Evolutionary conservation across 1,140 invertebrate genomes (phyloP).

Genomic region (Caenorhabditis brenneri): DNA sequence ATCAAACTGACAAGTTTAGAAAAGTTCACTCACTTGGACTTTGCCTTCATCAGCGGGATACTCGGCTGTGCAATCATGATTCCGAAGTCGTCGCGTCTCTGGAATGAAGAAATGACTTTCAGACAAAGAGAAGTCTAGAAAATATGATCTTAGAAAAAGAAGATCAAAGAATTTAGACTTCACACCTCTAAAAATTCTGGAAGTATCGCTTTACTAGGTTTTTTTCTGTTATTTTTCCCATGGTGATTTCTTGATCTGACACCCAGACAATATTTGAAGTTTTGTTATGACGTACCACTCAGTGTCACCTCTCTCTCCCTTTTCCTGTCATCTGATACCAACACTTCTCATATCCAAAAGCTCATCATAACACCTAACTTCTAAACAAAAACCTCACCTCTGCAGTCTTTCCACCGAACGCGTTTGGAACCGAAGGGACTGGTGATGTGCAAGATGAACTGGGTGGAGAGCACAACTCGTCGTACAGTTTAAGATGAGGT

Average conservation of each 20-base stretch:
- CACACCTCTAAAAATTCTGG: background rate
- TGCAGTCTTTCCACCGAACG: slow-evolving; percentile 33
- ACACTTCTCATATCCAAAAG: slow-evolving; percentile 7
- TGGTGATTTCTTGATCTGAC: background rate
- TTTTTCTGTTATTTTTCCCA: background rate
- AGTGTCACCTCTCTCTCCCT: background rate
- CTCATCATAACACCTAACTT: slow-evolving; percentile 6
- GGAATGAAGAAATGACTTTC: background rate
- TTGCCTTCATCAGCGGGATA: slow-evolving; percentile 25
- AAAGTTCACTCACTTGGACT: slow-evolving; percentile 44
- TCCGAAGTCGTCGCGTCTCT: slow-evolving; percentile 48
- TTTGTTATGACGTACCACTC: slow-evolving; percentile 9
- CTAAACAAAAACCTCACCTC: slow-evolving; percentile 37
- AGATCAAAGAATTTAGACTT: too few relatives aligned
- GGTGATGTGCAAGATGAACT: slow-evolving; percentile 28
- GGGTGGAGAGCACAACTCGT: slow-evolving; percentile 51
- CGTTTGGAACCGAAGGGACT: background rate
- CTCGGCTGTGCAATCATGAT: slow-evolving; percentile 46
- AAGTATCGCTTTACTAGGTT: too few relatives aligned
- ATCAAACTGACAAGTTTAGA: too few relatives aligned
- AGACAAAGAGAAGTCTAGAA: too few relatives aligned
- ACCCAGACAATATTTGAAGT: slow-evolving; percentile 17
- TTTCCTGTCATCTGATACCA: background rate
- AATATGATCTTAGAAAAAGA: too few relatives aligned
- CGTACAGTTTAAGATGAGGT: slow-evolving; percentile 45